phyloP scores from a whole-genome alignment of 1,140 invertebrate genomes.

The Drosophila melanogaster region Release_6_plus_ISO1_MT NT_037436.4:809501-810000 shows the following conservation, averaged over 20 bases:
- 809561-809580: slow-evolving; percentile 22
- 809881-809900: slow-evolving; percentile 75
- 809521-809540: slow-evolving; percentile 61
- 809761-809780: slow-evolving; percentile 28
- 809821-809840: slow-evolving; percentile 2
- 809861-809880: slow-evolving; percentile 76
- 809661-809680: slow-evolving; percentile 69
- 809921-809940: slow-evolving; percentile 75
- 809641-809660: slow-evolving; percentile 38
- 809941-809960: slow-evolving; percentile 72
- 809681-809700: slow-evolving; percentile 57
- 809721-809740: slow-evolving; percentile 66
- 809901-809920: slow-evolving; percentile 79
- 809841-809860: slow-evolving; percentile 20
- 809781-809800: slow-evolving; percentile 29
- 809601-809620: slow-evolving; percentile 74
- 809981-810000: slow-evolving; percentile 31
- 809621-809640: slow-evolving; percentile 52
- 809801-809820: slow-evolving; percentile 57
- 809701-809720: slow-evolving; percentile 76
- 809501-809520: slow-evolving; percentile 79
- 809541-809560: slow-evolving; percentile 25
- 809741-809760: slow-evolving; percentile 62
- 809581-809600: slow-evolving; percentile 7
- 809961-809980: slow-evolving; percentile 67